A percentile compares a stretch with the other conserved stretches of the same genome.
Conservation (phyloP, 2,113 vertebrate species). For the Hepsetus odoe region DNA sequence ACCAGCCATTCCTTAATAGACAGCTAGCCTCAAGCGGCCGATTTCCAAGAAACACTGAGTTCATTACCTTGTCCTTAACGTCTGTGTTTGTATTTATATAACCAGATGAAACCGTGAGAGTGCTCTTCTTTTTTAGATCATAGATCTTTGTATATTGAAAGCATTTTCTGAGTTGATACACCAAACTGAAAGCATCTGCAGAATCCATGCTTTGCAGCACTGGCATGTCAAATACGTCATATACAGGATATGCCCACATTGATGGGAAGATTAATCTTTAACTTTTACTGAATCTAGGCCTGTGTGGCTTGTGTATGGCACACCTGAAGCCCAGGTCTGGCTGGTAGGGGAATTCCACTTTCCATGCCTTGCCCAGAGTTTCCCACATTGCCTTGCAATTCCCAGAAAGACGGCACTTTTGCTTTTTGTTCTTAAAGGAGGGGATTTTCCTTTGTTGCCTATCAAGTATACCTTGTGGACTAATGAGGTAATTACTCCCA, state of each 20-base stretch:
- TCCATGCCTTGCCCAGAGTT: neutral
- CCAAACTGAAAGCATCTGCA: neutral
- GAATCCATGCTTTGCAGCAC: no score
- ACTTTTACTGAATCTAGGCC: neutral
- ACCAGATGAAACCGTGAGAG: neutral
- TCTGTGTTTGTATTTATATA: neutral
- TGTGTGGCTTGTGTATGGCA: neutral
- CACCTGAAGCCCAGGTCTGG: neutral
- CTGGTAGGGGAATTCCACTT: conserved; percentile 26
- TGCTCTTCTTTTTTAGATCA: neutral
- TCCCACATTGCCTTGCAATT: neutral
- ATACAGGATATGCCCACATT: neutral
- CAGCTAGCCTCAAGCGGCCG: no score
- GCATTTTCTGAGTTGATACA: neutral
- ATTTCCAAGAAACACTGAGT: no score
- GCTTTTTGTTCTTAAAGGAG: neutral
- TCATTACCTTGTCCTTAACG: neutral
- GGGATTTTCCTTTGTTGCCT: neutral
- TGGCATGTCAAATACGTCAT: neutral
- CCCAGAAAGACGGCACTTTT: neutral
- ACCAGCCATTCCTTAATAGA: no score
- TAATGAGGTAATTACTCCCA: neutral
- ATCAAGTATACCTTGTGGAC: neutral
- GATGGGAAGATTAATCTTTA: neutral
- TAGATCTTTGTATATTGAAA: no score